Evolutionary conservation across 2,888 invertebrate genomes (phyloP), one percentile per base, ranked within the genome.

Genomic region (Scrobipalpa atriplicella): DNA sequence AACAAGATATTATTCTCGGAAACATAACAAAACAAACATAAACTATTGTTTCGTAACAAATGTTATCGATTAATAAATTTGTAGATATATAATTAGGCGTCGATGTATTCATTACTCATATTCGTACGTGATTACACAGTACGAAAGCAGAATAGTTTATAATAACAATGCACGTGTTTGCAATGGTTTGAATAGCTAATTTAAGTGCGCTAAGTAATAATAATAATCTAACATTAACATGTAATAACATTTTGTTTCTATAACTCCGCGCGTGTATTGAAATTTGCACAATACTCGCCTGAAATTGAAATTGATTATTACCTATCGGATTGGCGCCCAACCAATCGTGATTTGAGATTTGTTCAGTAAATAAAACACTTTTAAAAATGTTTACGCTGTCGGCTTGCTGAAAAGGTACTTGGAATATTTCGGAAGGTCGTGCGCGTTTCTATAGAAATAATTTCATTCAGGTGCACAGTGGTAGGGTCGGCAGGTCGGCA

Each of bases 381-480:
- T 62, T 62, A 43, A 62, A 62, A 47, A 62, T 39, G 16, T 38
- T 64, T 60, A 47, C 65, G n/a, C 41, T 51, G 13, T 36, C 9
- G 21, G 52, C 36, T 29, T 36, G 75, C 76, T 78, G 78, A 77
- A 74, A 69, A 75, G 72, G 73, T 77, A 76, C 76, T 77, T 74
- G 69, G 47, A 47, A 47, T 47, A 47, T 47, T 21, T 56, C 29
- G 11, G 72, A 77, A 81, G 77, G 75, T 77, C 76, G 74, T 72
- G 72, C 54, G 21, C 73, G 71, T 74, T 72, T 75, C 69, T 71
- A 77, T 71, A 77, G 74, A 75, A 81, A 79, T 78, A 77, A 78
- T 83, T 80, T 77, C 75, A 77, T 83, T 80, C 78, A 79, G 80
- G 78, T 81, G 73, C 76, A 72, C 77, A 78, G 77, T 81, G 80